phyloP scores from a whole-genome alignment of 2,888 invertebrate species.

The Aproaerema taeniolella region DNA sequence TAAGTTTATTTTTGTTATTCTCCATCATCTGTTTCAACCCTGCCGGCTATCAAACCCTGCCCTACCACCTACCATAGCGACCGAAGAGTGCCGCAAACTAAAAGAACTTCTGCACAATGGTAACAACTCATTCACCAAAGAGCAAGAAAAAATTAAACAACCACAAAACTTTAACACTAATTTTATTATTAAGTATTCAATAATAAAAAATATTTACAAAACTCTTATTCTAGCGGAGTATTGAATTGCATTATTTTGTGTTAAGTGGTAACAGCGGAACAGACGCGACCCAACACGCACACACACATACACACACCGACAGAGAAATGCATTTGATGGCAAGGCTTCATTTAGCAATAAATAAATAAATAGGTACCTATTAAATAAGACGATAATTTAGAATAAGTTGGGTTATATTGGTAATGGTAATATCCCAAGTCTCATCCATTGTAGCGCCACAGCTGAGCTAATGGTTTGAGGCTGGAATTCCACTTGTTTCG shows the following conservation, averaged over 20 bases:
- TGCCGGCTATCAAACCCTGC: too few relatives aligned
- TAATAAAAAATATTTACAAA: constrained; percentile 68
- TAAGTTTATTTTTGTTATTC: too few relatives aligned
- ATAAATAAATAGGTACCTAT: constrained; percentile 58
- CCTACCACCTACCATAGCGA: too few relatives aligned
- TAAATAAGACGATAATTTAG: constrained; percentile 33
- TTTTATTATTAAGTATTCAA: constrained; percentile 33
- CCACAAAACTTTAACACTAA: constrained; percentile 29
- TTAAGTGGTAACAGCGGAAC: constrained; percentile 52
- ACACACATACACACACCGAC: too few relatives aligned
- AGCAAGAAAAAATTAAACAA: constrained; percentile 11
- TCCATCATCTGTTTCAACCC: too few relatives aligned
- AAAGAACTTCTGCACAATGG: too few relatives aligned
- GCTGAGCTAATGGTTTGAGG: constrained; percentile 22
- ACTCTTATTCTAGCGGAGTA: constrained; percentile 59
- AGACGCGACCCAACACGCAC: too few relatives aligned
- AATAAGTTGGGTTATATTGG: constrained; percentile 38
- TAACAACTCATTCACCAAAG: too few relatives aligned
- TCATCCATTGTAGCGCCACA: constrained; percentile 27
- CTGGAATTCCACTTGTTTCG: constrained; percentile 46
- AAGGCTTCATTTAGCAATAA: constrained; percentile 63
- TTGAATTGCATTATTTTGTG: constrained; percentile 58
- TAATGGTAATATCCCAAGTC: constrained; percentile 39
- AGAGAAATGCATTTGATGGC: constrained; percentile 71
- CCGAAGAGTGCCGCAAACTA: too few relatives aligned